Percentiles rank a stretch among this genome's conserved stretches.
These are phyloP conservation scores for Crocodylus rhombifer DNA, from an alignment of 2,797 vertebrate genomes.

Conservation along the genomic window DNA sequence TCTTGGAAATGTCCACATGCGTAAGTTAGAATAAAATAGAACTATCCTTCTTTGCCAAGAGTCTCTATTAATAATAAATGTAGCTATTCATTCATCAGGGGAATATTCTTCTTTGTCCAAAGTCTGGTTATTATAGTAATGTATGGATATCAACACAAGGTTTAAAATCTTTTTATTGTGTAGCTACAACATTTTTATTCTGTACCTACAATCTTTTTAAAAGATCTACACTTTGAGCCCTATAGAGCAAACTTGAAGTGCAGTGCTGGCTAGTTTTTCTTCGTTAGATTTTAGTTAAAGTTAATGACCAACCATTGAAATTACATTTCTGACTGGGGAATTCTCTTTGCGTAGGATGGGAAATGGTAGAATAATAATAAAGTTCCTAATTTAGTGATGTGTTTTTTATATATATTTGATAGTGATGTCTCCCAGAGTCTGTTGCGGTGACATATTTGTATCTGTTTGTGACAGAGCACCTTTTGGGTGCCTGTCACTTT, in stretches of 20 bases:
- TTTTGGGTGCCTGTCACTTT: no score
- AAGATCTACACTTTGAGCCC: neutral
- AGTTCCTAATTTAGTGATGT: neutral
- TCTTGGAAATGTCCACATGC: conserved; percentile 34
- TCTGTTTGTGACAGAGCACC: no score
- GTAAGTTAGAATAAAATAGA: conserved; percentile 53
- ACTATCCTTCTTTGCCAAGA: neutral
- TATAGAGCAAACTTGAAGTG: neutral
- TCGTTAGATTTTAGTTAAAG: neutral
- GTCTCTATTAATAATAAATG: conserved; percentile 16
- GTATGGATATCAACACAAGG: neutral
- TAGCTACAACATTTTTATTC: neutral
- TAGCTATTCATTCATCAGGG: conserved; percentile 13
- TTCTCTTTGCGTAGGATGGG: neutral
- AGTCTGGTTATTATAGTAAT: neutral
- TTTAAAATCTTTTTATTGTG: neutral
- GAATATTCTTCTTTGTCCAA: neutral
- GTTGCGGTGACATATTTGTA: no score
- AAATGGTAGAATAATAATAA: neutral
- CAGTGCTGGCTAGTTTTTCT: neutral
- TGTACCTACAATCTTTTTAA: neutral
- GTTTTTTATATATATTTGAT: neutral
- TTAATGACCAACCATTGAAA: neutral
- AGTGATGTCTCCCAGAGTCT: no score
- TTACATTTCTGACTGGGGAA: neutral